Percentiles rank a stretch among this genome's conserved stretches.
These are phyloP conservation scores for Drosophila niveifrons DNA, from an alignment of 2,888 invertebrate genomes.

Conservation along the genomic window DNA sequence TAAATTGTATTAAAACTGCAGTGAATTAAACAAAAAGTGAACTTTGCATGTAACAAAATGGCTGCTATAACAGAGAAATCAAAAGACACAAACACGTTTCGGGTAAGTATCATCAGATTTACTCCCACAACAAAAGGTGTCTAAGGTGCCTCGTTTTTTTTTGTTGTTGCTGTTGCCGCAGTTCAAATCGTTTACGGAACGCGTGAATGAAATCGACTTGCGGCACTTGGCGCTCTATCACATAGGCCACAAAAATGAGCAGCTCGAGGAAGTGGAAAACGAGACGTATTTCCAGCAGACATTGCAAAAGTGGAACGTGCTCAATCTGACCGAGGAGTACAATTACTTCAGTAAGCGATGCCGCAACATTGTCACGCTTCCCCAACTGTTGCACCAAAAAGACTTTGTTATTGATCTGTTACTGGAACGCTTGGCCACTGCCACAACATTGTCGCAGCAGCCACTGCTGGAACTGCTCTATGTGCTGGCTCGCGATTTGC, in stretches of 20 bases:
- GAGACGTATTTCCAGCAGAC: constrained; percentile 93
- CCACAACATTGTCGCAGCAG: constrained; percentile 91
- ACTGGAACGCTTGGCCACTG: constrained; percentile 90
- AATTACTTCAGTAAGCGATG: constrained; percentile 91
- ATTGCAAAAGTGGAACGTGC: constrained; percentile 94
- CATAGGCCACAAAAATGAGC: constrained; percentile 91
- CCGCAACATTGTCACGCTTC: constrained; percentile 91
- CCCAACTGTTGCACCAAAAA: constrained; percentile 93
- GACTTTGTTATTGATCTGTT: constrained; percentile 91
- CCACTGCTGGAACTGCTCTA: constrained; percentile 94
- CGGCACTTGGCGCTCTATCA: constrained; percentile 93
- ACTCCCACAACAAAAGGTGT: background rate
- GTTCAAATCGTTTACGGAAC: constrained; percentile 95
- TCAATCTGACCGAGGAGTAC: constrained; percentile 94
- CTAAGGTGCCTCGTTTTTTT: background rate
- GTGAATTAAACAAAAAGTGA: background rate
- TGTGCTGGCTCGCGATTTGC: constrained; percentile 94
- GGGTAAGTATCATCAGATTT: constrained; percentile 86
- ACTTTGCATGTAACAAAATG: constrained; percentile 41
- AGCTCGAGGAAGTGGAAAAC: constrained; percentile 87
- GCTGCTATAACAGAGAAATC: constrained; percentile 86
- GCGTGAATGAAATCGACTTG: constrained; percentile 93
- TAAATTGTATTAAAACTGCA: background rate
- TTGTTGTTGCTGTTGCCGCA: constrained; percentile 86
- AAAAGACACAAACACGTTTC: constrained; percentile 91